Evolutionary conservation across 2,888 invertebrate species (phyloP), one percentile per base, ranked within the genome.

Genomic region (Drosophila helvetica): DNA sequence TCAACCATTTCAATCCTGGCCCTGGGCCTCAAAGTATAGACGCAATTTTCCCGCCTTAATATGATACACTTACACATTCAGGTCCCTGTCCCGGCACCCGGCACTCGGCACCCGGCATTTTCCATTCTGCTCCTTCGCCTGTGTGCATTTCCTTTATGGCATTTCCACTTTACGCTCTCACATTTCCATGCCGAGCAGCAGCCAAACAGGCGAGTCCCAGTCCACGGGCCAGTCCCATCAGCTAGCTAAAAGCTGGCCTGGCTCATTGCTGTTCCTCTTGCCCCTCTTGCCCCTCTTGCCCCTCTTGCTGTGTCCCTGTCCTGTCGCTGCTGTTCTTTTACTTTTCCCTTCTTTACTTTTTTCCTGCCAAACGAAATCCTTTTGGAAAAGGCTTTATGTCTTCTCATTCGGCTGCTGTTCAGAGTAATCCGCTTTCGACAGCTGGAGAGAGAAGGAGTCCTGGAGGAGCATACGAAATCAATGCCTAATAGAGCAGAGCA

Each of bases 351-450:
- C 77, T 77, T 72, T 74, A 61, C 61, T 69, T 48, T 69, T 42
- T 74, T 66, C 59, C 66, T 51, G 66, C 18, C 64, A 63, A 52
- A 55, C 33, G 55, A 86, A 86, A 86, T 83, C 80, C 80, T 73
- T 86, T 80, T 74, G 75, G 57, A 74, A 78, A 83, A 72, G 79
- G 86, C 79, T 83, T 83, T 77, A 77, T 78, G 83, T 83, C 83
- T 70, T 77, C 80, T 47, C 42, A 77, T 74, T 78, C 72, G 73
- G 66, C 64, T 76, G 74, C 73, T 65, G 33, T 7, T 38, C 38
- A 7, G 38, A 22, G 77, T 83, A 83, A 83, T 83, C 86, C 75
- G 83, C 86, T 86, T 83, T 77, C 51, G 70, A 69, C 77, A 38
- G 47, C 59, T 48, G 19, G 25, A 19, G 4, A 19, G 43, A 33